Evolutionary conservation across 2,888 invertebrate genomes (phyloP).

Genomic region (Polydrusus tereticollis): DNA sequence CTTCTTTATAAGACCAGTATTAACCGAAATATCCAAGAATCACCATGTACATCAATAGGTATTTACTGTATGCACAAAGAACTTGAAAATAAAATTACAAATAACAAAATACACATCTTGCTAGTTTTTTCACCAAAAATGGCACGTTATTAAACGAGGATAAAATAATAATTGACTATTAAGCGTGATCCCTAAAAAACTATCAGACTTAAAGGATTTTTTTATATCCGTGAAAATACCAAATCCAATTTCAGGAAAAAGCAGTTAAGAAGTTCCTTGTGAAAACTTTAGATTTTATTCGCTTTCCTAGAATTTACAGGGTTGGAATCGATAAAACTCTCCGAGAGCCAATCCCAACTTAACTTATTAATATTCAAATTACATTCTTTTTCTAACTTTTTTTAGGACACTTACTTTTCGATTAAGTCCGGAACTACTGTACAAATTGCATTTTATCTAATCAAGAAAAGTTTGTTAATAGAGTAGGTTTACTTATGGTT

Average conservation of each 20-base stretch:
- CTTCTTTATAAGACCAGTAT: too few species aligned
- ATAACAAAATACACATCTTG: too few species aligned
- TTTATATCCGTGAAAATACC: neutral
- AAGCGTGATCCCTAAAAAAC: neutral
- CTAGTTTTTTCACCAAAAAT: too few species aligned
- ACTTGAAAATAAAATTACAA: too few species aligned
- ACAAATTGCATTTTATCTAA: neutral
- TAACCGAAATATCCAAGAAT: too few species aligned
- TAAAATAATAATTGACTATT: neutral
- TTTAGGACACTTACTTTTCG: neutral
- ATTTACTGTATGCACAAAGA: too few species aligned
- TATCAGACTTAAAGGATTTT: neutral
- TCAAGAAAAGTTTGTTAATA: neutral
- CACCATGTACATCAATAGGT: too few species aligned
- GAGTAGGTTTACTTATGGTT: too few species aligned
- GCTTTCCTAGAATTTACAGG: slow-evolving; percentile 1
- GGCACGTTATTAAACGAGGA: neutral
- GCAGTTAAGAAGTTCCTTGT: neutral
- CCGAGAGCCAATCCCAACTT: neutral
- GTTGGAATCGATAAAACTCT: slow-evolving; percentile 7
- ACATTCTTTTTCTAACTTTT: neutral
- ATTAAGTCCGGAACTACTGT: neutral
- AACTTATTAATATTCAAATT: slow-evolving; percentile 10
- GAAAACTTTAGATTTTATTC: slow-evolving; percentile 13
- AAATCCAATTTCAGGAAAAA: neutral